phyloP scores from a whole-genome alignment of 2,888 invertebrate genomes.

The Pyrrhia umbra region DNA sequence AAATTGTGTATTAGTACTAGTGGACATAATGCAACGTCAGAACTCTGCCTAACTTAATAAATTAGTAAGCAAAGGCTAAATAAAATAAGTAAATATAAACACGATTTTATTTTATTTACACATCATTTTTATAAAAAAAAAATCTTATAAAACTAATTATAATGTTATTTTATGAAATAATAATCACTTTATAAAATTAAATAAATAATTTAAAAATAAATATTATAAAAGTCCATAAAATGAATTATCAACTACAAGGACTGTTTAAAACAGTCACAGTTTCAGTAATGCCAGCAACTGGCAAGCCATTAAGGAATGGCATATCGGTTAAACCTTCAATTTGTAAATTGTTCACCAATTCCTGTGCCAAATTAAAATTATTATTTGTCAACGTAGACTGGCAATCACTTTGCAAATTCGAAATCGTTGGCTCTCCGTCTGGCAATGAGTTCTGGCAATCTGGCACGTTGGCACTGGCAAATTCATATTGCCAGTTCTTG shows the following conservation, averaged over 20 bases:
- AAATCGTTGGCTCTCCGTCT: constrained; percentile 2
- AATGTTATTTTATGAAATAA: background rate
- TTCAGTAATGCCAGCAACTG: constrained; percentile 71
- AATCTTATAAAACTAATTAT: no score
- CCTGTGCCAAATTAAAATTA: constrained; percentile 33
- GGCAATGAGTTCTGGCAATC: background rate
- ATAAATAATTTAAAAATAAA: constrained; percentile 17
- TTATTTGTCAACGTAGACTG: constrained; percentile 15
- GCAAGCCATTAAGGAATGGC: constrained; percentile 71
- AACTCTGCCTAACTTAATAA: background rate
- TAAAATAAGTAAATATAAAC: background rate
- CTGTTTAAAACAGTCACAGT: constrained; percentile 65
- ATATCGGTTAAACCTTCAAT: constrained; percentile 60
- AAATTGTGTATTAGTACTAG: no score
- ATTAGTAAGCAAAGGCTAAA: background rate
- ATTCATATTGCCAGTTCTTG: constrained; percentile 19
- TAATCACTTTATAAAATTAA: background rate
- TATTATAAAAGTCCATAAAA: no score
- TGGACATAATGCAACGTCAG: no score
- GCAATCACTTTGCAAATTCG: constrained; percentile 13
- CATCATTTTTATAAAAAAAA: background rate
- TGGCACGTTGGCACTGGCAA: background rate
- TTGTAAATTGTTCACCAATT: constrained; percentile 29
- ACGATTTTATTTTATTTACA: background rate
- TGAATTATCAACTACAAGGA: constrained; percentile 21